Percentiles rank a stretch among this genome's conserved stretches.
Evolutionary conservation across 2,797 vertebrate genomes (phyloP).

Genomic region (Setipinna tenuifilis): DNA sequence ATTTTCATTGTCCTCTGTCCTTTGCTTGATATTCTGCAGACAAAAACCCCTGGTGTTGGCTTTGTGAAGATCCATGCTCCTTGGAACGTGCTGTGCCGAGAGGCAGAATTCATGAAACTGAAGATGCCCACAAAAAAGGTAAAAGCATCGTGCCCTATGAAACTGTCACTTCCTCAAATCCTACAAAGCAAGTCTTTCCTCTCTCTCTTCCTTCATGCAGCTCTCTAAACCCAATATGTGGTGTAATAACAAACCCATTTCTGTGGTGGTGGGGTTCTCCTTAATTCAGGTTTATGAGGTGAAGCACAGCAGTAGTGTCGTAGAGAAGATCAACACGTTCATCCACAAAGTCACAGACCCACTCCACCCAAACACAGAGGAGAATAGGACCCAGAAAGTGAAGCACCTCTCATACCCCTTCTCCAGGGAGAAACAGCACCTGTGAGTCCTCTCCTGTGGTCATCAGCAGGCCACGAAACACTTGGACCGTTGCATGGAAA

Average conservation of each 20-base stretch:
- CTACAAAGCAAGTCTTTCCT: background rate
- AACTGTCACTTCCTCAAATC: background rate
- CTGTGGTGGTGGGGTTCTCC: no score
- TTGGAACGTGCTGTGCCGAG: slow-evolving; percentile 91
- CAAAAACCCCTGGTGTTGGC: slow-evolving; percentile 88
- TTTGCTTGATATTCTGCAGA: slow-evolving; percentile 65
- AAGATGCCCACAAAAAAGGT: slow-evolving; percentile 99
- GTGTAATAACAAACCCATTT: background rate
- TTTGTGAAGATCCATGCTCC: slow-evolving; percentile 96
- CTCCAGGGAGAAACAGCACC: slow-evolving; percentile 93
- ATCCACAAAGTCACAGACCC: slow-evolving; percentile 88
- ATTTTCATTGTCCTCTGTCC: background rate
- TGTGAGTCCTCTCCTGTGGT: slow-evolving; percentile 79
- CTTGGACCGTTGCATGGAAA: no score
- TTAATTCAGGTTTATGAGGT: slow-evolving; percentile 87
- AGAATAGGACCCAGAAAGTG: slow-evolving; percentile 79
- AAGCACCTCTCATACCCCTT: slow-evolving; percentile 94
- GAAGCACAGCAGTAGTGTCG: slow-evolving; percentile 80
- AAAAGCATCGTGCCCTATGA: slow-evolving; percentile 18
- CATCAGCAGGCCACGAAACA: background rate
- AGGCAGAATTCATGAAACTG: slow-evolving; percentile 95
- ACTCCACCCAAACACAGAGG: slow-evolving; percentile 90
- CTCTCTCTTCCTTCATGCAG: background rate
- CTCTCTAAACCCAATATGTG: background rate
- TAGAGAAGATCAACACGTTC: slow-evolving; percentile 88